These are phyloP conservation scores for Limnephilus auricula DNA, from an alignment of 2,888 invertebrate genomes.

Conservation along the genomic window DNA sequence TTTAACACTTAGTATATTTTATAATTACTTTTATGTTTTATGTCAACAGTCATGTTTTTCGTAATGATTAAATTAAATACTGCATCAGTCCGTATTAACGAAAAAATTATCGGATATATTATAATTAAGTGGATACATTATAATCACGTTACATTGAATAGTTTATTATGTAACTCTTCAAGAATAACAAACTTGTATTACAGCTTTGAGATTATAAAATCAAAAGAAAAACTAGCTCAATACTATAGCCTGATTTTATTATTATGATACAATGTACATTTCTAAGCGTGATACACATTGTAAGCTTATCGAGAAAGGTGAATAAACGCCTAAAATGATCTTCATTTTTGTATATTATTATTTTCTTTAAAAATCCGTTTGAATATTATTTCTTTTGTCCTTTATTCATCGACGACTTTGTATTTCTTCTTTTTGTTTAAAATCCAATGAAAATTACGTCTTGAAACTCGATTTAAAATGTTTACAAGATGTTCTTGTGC, in stretches of 20 bases:
- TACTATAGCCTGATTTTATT: background rate
- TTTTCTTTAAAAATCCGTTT: background rate
- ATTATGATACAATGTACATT: background rate
- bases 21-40: too few relatives aligned
- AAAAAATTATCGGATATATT: too few relatives aligned
- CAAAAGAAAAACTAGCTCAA: background rate
- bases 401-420: background rate
- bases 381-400: background rate
- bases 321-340: background rate
- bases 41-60: too few relatives aligned
- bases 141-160: too few relatives aligned
- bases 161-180: too few relatives aligned
- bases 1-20: too few relatives aligned
- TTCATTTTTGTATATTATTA: background rate
- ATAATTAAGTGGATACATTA: too few relatives aligned
- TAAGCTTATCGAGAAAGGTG: background rate
- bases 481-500: conserved; percentile 9
- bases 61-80: too few relatives aligned
- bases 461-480: background rate
- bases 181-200: background rate
- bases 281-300: background rate
- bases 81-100: too few relatives aligned
- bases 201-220: background rate
- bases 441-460: background rate
- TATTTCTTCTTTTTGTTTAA: background rate